Evolutionary conservation across 2,888 invertebrate species (phyloP), one percentile per base, ranked within the genome.

Genomic region (Netelia melanura): DNA sequence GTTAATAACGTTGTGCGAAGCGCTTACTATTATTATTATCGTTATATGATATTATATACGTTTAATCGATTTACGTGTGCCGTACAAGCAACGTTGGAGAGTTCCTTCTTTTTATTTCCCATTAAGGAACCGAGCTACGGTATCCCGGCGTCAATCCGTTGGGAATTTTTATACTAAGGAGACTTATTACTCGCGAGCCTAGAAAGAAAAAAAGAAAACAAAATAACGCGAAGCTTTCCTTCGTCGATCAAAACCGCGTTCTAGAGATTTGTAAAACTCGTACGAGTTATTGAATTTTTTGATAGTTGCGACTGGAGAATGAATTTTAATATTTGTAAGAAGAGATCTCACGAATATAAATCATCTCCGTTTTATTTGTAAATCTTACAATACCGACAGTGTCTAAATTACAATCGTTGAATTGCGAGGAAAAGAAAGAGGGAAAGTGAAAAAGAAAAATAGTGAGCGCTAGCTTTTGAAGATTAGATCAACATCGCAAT

Each of bases 71-170:
- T 78, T 64, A 81, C 72, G 74, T 74, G 74, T 74, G 62, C 58
- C 23, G 25, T 21, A 23, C 48, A 11, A 68, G 58, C 70, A 48
- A 61, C 65, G 78, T 75, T 67, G 25, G 14, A 71, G 80, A 83
- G 74, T 84, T 81, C 84, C 76, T 81, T 81, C 61, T 52, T 61
- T 76, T 76, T 65, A 70, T 80, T 80, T 65, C 2, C 52, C 48
- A 17, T 38, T 38, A 38, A 38, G 38, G 72, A 79, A 75, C 38
- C 25, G 56, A 56, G 25, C 9, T 25, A 10, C 68, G 44, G 2
- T 14, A 30, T 0, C 38, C 38, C n/a, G 14, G 23, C 68, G 54
- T 23, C n/a, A 44, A 8, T 56, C 48, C 48, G 56, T 48, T 75
- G 70, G n/a, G 52, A 25, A 48, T 81, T 81, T 81, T 81, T 81